A percentile compares a stretch with the other conserved stretches of the same genome.
Conservation (phyloP, 2,888 invertebrate species). For the Noctua janthina region DNA sequence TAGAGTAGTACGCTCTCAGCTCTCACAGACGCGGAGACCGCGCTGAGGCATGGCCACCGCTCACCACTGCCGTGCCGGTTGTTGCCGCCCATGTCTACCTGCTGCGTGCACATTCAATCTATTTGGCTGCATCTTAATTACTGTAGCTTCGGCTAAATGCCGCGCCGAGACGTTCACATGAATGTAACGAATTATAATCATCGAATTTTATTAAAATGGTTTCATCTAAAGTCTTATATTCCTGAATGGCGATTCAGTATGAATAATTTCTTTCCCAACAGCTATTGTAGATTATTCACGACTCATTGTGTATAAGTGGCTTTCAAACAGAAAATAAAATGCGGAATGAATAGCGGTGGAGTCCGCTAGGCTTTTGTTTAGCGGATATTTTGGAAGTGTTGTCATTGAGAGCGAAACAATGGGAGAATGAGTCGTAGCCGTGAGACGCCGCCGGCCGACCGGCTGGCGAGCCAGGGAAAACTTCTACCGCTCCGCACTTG, state of each 20-base stretch:
- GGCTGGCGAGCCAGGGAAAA: conserved; percentile 45
- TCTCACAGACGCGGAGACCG: conserved; percentile 44
- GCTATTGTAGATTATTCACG: conserved; percentile 85
- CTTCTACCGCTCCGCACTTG: conserved; percentile 61
- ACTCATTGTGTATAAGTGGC: conserved; percentile 83
- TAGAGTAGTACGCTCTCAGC: conserved; percentile 70
- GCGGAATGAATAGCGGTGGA: conserved; percentile 78
- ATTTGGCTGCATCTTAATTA: conserved; percentile 78
- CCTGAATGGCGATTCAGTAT: conserved; percentile 77
- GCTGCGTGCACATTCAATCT: conserved; percentile 71
- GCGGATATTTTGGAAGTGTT: conserved; percentile 81
- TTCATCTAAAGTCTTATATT: conserved; percentile 75
- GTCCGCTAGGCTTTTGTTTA: conserved; percentile 79
- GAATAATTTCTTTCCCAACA: conserved; percentile 81
- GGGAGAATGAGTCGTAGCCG: conserved; percentile 62
- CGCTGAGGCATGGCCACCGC: conserved; percentile 20
- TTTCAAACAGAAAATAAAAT: conserved; percentile 84
- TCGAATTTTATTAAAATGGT: conserved; percentile 78
- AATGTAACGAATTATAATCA: conserved; percentile 81
- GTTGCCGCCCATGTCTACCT: conserved; percentile 53
- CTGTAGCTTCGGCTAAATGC: conserved; percentile 76
- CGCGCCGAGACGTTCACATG: conserved; percentile 70
- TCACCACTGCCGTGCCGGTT: neutral
- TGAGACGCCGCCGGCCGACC: neutral
- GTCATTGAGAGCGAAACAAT: conserved; percentile 79